Conservation (phyloP, 2,888 invertebrate genomes). For the Calameuta idolon region DNA sequence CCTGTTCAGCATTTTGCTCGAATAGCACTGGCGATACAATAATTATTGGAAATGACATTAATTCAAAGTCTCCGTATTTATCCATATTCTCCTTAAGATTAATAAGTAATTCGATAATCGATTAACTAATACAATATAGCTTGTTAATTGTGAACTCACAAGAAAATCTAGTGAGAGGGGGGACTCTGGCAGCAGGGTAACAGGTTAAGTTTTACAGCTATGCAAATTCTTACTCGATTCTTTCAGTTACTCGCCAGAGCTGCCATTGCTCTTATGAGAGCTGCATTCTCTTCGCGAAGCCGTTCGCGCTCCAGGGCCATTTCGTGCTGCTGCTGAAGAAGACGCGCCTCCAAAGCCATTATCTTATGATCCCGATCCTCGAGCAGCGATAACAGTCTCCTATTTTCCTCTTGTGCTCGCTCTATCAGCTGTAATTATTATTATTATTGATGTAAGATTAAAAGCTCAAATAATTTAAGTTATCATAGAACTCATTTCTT, state of each 20-base stretch:
- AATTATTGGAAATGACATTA: neutral
- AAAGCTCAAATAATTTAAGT: constrained; percentile 9
- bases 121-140: constrained; percentile 29
- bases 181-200: constrained; percentile 3
- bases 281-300: constrained; percentile 62
- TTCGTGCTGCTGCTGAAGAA: constrained; percentile 60
- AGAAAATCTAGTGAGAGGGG: constrained; percentile 1
- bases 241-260: constrained; percentile 51
- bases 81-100: constrained; percentile 21
- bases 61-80: neutral
- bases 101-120: constrained; percentile 34
- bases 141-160: constrained; percentile 22
- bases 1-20: neutral
- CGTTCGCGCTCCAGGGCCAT: constrained; percentile 59
- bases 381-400: constrained; percentile 60
- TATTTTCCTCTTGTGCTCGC: constrained; percentile 64
- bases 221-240: neutral
- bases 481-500: neutral
- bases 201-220: constrained; percentile 28
- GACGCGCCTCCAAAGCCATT: constrained; percentile 59
- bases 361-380: constrained; percentile 66
- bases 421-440: constrained; percentile 57
- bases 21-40: neutral
- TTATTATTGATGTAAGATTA: constrained; percentile 8
- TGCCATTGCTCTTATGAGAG: constrained; percentile 62